These are phyloP conservation scores for Apeira syringaria DNA, from an alignment of 2,888 invertebrate genomes.

Conservation along the genomic window DNA sequence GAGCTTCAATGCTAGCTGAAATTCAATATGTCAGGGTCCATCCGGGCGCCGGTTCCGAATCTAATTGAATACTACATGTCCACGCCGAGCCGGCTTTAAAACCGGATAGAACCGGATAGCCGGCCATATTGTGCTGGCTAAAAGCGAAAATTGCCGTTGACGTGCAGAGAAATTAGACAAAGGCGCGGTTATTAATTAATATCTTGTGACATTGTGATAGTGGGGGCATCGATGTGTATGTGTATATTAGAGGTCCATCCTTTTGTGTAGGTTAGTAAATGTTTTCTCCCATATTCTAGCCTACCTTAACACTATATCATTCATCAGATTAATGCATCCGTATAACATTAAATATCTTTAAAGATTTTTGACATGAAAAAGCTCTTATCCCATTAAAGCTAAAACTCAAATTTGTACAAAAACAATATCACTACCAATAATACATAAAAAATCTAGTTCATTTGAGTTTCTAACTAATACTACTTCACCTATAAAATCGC, in stretches of 20 bases:
- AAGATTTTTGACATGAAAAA: no score
- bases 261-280: no score
- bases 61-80: conserved; percentile 49
- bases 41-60: conserved; percentile 28
- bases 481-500: conserved; percentile 16
- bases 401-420: no score
- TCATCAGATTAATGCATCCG: no score
- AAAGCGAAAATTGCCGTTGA: conserved; percentile 26
- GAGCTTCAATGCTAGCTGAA: conserved; percentile 37
- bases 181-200: conserved; percentile 22
- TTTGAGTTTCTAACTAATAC: no score
- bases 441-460: no score
- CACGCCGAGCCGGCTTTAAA: conserved; percentile 32
- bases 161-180: conserved; percentile 22
- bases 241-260: no score
- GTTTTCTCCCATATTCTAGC: no score
- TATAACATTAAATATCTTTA: no score
- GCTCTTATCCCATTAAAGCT: no score
- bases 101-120: conserved; percentile 20
- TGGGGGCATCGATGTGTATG: neutral
- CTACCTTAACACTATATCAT: no score
- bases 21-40: conserved; percentile 42
- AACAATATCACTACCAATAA: no score
- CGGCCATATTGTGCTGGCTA: conserved; percentile 21
- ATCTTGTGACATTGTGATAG: conserved; percentile 4